phyloP scores from a whole-genome alignment of 2,113 vertebrate species.

The Chamaea fasciata region DNA sequence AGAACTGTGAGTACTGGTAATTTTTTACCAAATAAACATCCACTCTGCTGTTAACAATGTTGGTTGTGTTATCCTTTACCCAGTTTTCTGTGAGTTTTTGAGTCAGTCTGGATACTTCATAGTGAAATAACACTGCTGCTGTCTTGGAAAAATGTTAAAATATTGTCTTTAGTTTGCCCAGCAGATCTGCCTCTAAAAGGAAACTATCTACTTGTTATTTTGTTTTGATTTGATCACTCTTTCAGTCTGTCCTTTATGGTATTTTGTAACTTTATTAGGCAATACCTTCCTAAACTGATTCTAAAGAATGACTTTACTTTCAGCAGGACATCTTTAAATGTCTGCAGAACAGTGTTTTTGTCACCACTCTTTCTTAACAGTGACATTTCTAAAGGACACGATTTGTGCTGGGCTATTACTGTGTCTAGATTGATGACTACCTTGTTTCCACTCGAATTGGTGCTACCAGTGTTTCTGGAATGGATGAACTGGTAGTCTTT shows the following conservation, averaged over 20 bases:
- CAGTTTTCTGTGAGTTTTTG: neutral
- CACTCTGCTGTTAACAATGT: neutral
- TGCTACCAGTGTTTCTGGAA: neutral
- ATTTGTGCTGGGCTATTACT: neutral
- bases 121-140: neutral
- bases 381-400: neutral
- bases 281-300: neutral
- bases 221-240: neutral
- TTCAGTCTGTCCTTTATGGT: neutral
- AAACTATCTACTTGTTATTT: neutral
- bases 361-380: neutral
- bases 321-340: neutral
- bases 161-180: neutral
- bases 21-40: neutral
- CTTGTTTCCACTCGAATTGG: neutral
- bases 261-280: neutral
- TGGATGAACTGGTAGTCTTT: neutral
- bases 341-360: neutral
- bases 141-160: neutral
- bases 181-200: neutral
- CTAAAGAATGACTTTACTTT: neutral
- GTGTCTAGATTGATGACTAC: neutral
- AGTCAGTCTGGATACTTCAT: neutral
- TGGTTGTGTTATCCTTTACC: neutral
- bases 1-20: neutral